A percentile compares a stretch with the other conserved stretches of the same genome.
Conservation (phyloP, 2,888 invertebrate species). For the Piscicola geometra region DNA sequence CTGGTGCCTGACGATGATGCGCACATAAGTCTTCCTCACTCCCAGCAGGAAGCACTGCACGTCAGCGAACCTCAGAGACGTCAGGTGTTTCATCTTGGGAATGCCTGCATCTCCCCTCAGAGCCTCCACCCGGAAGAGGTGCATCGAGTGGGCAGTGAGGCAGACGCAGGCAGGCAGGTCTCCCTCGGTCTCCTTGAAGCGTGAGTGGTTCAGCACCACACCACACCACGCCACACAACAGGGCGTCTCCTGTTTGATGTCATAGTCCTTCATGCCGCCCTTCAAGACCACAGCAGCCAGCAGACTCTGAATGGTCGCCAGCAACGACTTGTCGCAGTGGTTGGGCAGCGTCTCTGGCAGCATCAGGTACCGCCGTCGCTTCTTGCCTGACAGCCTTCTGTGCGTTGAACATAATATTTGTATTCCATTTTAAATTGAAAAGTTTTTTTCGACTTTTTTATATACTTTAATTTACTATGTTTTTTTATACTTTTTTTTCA, state of each 20-base stretch:
- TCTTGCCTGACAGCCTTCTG: neutral
- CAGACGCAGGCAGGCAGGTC: conserved; percentile 48
- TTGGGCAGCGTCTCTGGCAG: conserved; percentile 44
- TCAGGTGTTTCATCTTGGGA: conserved; percentile 49
- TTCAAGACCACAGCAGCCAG: conserved; percentile 29
- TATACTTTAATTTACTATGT: too few relatives aligned
- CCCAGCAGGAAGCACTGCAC: conserved; percentile 52
- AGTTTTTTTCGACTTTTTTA: too few relatives aligned
- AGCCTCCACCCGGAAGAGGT: conserved; percentile 40
- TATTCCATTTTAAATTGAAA: too few relatives aligned
- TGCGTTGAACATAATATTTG: too few relatives aligned
- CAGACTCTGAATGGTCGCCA: conserved; percentile 37
- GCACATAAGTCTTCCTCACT: conserved; percentile 48
- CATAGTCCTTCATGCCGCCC: conserved; percentile 16
- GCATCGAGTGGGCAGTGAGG: conserved; percentile 43
- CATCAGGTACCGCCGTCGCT: conserved; percentile 33
- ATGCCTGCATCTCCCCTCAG: conserved; percentile 45
- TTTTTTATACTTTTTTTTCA: too few relatives aligned
- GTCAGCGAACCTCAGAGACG: conserved; percentile 50
- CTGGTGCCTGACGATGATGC: conserved; percentile 50
- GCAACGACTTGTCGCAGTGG: conserved; percentile 37
- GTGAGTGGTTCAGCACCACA: conserved; percentile 44
- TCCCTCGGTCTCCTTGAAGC: conserved; percentile 40
- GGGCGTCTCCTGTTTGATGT: conserved; percentile 43
- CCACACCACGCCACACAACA: conserved; percentile 51